Evolutionary conservation across 2,888 invertebrate species (phyloP).

Genomic region (Cephalotes varians): DNA sequence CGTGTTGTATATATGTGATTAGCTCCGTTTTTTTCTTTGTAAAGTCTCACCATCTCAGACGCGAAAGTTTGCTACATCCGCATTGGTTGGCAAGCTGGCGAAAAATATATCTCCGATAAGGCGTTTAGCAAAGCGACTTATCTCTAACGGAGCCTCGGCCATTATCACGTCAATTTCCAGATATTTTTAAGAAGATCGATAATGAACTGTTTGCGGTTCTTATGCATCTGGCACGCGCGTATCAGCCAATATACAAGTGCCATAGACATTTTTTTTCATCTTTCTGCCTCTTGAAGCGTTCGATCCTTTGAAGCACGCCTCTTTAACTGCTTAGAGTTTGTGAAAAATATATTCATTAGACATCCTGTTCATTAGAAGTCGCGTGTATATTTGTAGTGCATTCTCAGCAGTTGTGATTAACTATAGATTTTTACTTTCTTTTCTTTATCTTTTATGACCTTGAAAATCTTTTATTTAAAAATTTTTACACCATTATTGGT

Average conservation of each 20-base stretch:
- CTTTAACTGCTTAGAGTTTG: slow-evolving; percentile 42
- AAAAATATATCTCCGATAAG: slow-evolving; percentile 40
- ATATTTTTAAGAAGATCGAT: slow-evolving; percentile 71
- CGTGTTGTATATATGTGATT: neutral
- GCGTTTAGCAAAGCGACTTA: slow-evolving; percentile 44
- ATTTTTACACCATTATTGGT: neutral
- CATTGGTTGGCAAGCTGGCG: slow-evolving; percentile 37
- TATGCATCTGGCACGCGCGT: slow-evolving; percentile 55
- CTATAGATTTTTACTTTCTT: neutral
- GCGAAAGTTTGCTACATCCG: slow-evolving; percentile 54
- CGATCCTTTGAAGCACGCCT: slow-evolving; percentile 53
- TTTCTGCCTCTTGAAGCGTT: slow-evolving; percentile 35
- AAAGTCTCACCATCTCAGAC: slow-evolving; percentile 7
- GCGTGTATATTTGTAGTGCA: slow-evolving; percentile 15
- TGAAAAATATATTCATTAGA: slow-evolving; percentile 38
- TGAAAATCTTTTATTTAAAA: neutral
- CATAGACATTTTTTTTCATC: slow-evolving; percentile 44
- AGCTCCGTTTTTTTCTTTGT: neutral
- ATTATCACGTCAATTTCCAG: slow-evolving; percentile 61
- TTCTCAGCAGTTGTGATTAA: neutral
- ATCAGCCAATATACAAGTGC: slow-evolving; percentile 35
- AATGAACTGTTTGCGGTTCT: slow-evolving; percentile 51
- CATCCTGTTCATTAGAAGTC: slow-evolving; percentile 22
- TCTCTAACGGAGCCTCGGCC: slow-evolving; percentile 53
- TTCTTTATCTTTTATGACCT: neutral